These are phyloP conservation scores for Cheilosia impressa DNA, from an alignment of 2,888 invertebrate genomes.

Conservation along the genomic window DNA sequence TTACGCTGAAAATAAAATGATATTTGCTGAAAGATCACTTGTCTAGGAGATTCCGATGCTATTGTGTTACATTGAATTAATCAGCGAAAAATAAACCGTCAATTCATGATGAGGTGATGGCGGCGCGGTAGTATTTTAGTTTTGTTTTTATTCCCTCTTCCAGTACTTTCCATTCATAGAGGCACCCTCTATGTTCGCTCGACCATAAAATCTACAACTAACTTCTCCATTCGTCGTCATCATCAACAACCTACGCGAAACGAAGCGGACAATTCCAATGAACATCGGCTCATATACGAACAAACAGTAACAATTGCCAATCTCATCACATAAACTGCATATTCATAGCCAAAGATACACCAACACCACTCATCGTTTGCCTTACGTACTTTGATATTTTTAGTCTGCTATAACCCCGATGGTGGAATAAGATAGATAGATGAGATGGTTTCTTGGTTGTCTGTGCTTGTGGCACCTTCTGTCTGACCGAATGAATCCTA, in stretches of 20 bases:
- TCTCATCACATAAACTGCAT: conserved; percentile 39
- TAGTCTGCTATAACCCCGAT: conserved; percentile 38
- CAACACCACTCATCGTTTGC: conserved; percentile 13
- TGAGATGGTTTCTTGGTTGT: conserved; percentile 39
- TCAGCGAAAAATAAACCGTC: conserved; percentile 12
- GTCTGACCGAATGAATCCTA: conserved; percentile 46
- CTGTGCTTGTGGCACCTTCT: conserved; percentile 61
- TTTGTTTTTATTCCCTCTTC: conserved; percentile 10
- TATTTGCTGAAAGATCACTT: conserved; percentile 14
- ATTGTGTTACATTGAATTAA: conserved; percentile 8
- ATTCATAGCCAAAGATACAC: conserved; percentile 19
- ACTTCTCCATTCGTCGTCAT: conserved; percentile 40
- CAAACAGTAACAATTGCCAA: conserved; percentile 40
- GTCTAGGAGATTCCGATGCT: conserved; percentile 35
- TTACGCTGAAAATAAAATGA: conserved; percentile 18
- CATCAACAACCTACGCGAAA: conserved; percentile 54
- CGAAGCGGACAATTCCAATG: conserved; percentile 50
- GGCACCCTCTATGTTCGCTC: conserved; percentile 29
- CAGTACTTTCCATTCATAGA: conserved; percentile 68
- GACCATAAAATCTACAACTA: conserved; percentile 61
- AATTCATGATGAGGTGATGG: conserved; percentile 32
- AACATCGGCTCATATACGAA: conserved; percentile 24
- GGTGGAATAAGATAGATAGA: conserved; percentile 13
- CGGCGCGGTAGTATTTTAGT: neutral
- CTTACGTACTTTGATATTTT: conserved; percentile 64